phyloP scores from a whole-genome alignment of 2,888 invertebrate genomes.

The Adelphocoris suturalis region DNA sequence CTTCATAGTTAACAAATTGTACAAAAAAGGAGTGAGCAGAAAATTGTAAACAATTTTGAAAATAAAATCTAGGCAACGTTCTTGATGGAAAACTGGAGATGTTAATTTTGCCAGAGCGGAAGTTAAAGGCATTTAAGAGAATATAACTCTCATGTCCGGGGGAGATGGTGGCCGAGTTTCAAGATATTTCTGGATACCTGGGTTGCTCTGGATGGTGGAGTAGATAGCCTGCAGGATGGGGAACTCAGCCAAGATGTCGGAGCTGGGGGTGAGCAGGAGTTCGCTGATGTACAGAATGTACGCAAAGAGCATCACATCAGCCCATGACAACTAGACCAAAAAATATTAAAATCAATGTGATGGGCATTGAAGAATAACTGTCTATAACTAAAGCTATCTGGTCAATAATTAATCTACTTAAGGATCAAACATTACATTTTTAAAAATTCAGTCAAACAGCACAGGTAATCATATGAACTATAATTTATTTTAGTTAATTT shows the following conservation, averaged over 20 bases:
- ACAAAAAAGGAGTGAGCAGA: no score
- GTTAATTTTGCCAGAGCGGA: no score
- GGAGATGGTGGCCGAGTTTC: slow-evolving; percentile 53
- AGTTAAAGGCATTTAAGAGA: background rate
- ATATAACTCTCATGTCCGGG: background rate
- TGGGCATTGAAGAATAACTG: no score
- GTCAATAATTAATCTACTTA: no score
- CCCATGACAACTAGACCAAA: slow-evolving; percentile 69
- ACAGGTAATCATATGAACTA: no score
- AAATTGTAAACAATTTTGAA: background rate
- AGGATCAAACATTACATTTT: no score
- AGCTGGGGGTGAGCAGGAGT: background rate
- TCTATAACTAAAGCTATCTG: no score
- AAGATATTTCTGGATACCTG: slow-evolving; percentile 60
- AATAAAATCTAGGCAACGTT: background rate
- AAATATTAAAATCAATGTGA: no score
- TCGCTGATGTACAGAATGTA: slow-evolving; percentile 20
- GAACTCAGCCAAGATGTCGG: slow-evolving; percentile 42
- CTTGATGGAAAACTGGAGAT: no score
- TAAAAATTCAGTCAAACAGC: no score
- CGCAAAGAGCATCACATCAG: slow-evolving; percentile 60
- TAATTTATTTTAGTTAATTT: no score
- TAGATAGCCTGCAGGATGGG: background rate
- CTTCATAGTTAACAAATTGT: no score
- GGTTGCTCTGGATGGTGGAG: background rate